Conservation (phyloP, 1,140 invertebrate species). For the Bombus picipes region DNA sequence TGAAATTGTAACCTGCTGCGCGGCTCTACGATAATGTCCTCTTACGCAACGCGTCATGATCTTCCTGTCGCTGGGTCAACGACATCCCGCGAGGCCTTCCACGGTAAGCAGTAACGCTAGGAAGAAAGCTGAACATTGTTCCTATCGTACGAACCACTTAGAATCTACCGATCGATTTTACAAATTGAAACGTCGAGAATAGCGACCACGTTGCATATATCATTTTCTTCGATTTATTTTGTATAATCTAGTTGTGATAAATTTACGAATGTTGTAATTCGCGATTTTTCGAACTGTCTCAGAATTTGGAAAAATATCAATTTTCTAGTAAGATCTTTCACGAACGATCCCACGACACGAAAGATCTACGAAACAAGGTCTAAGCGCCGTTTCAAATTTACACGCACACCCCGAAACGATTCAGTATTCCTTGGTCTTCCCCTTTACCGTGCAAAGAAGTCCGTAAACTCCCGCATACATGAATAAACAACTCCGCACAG, state of each 20-base stretch:
- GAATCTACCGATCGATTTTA: neutral
- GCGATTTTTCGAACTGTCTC: too few species aligned
- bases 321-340: too few species aligned
- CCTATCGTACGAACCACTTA: neutral
- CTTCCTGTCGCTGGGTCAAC: slow-evolving; percentile 62
- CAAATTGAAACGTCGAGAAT: neutral
- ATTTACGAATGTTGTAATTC: neutral
- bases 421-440: neutral
- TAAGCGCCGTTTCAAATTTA: neutral
- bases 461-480: too few species aligned
- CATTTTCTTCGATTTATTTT: neutral
- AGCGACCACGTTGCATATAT: neutral
- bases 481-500: neutral
- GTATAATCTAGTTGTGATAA: neutral
- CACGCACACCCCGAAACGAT: neutral
- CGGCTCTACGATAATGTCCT: slow-evolving; percentile 69
- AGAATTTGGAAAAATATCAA: too few species aligned
- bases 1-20: slow-evolving; percentile 75
- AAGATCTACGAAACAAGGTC: too few species aligned
- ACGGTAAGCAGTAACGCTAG: neutral
- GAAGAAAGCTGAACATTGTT: slow-evolving; percentile 12
- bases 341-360: too few species aligned
- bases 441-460: neutral
- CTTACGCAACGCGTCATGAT: slow-evolving; percentile 73
- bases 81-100: slow-evolving; percentile 49